Percentiles rank a stretch among this genome's conserved stretches.
These are phyloP conservation scores for Panurus biarmicus DNA, from an alignment of 2,113 vertebrate species.

Conservation along the genomic window DNA sequence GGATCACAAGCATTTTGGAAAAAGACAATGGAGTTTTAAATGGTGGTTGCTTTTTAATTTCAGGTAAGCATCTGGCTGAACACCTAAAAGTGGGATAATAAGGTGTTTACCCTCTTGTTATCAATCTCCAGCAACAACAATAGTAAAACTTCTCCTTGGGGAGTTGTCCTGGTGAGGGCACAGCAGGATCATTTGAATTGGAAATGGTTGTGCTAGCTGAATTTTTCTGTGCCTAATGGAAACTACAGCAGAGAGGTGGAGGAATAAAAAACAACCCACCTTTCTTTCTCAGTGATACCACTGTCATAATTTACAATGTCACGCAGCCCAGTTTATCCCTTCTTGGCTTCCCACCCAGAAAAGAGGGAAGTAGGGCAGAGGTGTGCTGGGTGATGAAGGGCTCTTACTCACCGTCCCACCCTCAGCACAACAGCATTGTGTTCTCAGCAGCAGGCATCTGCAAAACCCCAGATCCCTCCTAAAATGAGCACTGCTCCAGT, in stretches of 20 bases:
- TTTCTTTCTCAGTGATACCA: background rate
- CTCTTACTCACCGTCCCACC: background rate
- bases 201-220: background rate
- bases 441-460: background rate
- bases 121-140: background rate
- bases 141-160: background rate
- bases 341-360: background rate
- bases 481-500: rapidly evolving
- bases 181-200: constrained; percentile 2
- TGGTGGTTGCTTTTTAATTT: background rate
- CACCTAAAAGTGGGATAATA: background rate
- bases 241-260: background rate
- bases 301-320: background rate
- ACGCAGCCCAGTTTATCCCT: background rate
- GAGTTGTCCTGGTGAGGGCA: background rate
- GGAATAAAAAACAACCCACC: background rate
- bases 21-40: background rate
- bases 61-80: background rate
- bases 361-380: background rate
- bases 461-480: background rate
- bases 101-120: background rate
- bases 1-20: background rate
- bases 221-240: background rate
- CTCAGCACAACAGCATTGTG: background rate
- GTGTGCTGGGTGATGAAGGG: background rate